Evolutionary conservation across 2,797 vertebrate genomes (phyloP).

Genomic region (Manis javanica): DNA sequence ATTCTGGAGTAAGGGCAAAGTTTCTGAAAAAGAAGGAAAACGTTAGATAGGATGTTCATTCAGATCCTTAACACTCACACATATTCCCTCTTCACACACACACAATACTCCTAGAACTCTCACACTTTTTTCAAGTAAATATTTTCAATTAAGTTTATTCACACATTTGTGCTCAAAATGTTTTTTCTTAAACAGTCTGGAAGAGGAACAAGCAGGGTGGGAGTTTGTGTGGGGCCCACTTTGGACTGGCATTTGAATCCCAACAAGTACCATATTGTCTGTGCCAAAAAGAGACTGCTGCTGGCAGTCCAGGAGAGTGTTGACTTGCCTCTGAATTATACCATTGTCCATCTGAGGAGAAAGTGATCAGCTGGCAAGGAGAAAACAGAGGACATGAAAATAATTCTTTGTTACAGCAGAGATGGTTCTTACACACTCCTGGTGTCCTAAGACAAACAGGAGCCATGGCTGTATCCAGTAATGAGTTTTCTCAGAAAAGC

Average conservation of each 20-base stretch:
- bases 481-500: conserved; percentile 75
- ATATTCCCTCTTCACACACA: not conserved
- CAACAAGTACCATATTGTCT: conserved; percentile 49
- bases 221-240: not conserved
- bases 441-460: conserved; percentile 59
- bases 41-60: not conserved
- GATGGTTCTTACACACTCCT: conserved; percentile 43
- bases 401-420: conserved; percentile 34
- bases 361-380: not conserved
- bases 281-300: conserved; percentile 10
- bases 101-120: not conserved
- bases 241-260: not conserved
- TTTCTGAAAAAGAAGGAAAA: not conserved
- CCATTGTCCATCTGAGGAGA: conserved; percentile 52
- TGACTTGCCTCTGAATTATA: conserved; percentile 23
- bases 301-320: conserved; percentile 48
- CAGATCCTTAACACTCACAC: not conserved
- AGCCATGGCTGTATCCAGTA: conserved; percentile 72
- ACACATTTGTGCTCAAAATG: not conserved
- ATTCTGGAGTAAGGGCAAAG: not conserved
- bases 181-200: not conserved
- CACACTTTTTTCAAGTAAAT: not conserved
- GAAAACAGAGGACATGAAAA: not conserved
- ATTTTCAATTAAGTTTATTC: conserved; percentile 35
- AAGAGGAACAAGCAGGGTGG: not conserved